Conservation (phyloP, 2,797 vertebrate genomes). For the Sebastes minor region DNA sequence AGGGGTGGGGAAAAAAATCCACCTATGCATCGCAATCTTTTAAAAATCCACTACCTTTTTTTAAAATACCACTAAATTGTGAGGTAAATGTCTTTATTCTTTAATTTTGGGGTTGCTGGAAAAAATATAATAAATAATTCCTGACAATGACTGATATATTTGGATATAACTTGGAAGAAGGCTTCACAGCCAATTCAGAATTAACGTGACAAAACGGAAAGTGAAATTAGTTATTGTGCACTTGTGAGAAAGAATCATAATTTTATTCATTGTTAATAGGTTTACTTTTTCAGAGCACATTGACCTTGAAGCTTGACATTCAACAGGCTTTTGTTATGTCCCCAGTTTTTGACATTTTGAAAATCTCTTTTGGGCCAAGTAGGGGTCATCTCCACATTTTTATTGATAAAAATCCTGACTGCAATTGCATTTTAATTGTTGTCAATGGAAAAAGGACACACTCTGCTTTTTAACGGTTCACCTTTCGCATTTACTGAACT, state of each 20-base stretch:
- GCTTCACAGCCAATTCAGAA: not conserved
- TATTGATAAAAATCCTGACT: not conserved
- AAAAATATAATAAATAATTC: no score
- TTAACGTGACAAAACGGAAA: not conserved
- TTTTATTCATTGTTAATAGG: not conserved
- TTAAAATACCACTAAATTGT: no score
- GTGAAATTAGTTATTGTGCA: not conserved
- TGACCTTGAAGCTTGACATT: not conserved
- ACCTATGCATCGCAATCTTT: no score
- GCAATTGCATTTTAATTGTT: not conserved
- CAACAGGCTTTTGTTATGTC: not conserved
- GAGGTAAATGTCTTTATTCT: no score
- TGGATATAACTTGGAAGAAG: not conserved
- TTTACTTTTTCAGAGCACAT: not conserved
- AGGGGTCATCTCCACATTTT: not conserved
- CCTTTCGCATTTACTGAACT: not conserved
- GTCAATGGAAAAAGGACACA: not conserved
- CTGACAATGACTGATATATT: no score
- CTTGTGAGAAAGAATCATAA: not conserved
- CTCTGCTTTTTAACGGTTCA: not conserved
- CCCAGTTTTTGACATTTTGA: slow-evolving; percentile 17
- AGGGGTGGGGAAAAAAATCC: no score
- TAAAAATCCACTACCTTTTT: no score
- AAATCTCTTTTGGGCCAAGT: not conserved
- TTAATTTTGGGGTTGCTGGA: no score